These are phyloP conservation scores for Lepidurus arcticus DNA, from an alignment of 1,140 invertebrate genomes.

Conservation along the genomic window DNA sequence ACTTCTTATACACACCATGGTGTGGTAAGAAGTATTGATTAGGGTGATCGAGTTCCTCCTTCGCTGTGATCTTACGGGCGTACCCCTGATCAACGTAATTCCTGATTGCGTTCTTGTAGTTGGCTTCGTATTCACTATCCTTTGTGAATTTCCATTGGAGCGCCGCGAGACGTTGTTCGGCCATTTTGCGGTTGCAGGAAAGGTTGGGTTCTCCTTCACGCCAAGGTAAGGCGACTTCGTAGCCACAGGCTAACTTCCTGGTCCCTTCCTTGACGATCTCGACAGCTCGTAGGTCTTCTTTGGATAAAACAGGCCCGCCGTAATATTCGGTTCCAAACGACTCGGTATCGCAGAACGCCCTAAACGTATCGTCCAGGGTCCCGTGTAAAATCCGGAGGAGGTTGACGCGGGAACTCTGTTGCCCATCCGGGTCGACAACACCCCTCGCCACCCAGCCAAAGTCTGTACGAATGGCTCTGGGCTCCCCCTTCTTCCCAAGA, in stretches of 20 bases:
- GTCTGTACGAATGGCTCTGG: background rate
- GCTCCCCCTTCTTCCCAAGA: background rate
- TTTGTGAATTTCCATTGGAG: background rate
- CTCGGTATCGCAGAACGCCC: slow-evolving; percentile 27
- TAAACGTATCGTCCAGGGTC: background rate
- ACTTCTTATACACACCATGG: slow-evolving; percentile 27
- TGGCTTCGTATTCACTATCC: background rate
- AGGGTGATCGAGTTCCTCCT: background rate
- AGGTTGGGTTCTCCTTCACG: slow-evolving; percentile 14
- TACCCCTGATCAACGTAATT: slow-evolving; percentile 27
- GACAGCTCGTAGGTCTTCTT: background rate
- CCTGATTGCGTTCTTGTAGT: background rate
- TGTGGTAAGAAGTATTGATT: slow-evolving; percentile 27
- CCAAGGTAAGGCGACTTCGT: slow-evolving; percentile 29
- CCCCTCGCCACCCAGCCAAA: slow-evolving; percentile 24
- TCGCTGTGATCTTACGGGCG: background rate
- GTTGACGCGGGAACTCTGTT: background rate
- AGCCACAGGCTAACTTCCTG: slow-evolving; percentile 23
- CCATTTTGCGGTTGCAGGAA: background rate
- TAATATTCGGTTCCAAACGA: slow-evolving; percentile 25
- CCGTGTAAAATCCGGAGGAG: background rate
- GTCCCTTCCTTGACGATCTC: slow-evolving; percentile 24
- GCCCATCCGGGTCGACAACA: background rate
- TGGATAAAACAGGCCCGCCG: background rate
- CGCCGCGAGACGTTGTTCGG: background rate